Base-by-base conservation (phyloP, 1,140 invertebrate species). In the Xylocopa sonorina region DNA sequence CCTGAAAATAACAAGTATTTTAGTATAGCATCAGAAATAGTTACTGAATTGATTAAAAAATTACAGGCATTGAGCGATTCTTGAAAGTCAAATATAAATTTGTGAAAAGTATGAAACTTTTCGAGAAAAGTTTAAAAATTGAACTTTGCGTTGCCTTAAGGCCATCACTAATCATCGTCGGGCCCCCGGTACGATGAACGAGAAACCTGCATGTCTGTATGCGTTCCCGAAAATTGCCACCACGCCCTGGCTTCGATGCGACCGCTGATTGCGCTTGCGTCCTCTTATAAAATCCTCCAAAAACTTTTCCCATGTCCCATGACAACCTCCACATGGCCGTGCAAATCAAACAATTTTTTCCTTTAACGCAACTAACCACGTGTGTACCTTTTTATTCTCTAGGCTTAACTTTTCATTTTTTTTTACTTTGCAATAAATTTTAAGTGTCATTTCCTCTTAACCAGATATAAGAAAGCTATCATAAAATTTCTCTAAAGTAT, bases 141-240 rank as follows among this genome's bases (percentile, higher is more conserved):
- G n/a, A 38, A 58, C 18, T 24, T 1, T 9, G 14, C 1, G 5
- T 2, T 21, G 14, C 10, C 41, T 67, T n/a, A 9, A 67, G 9
- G 16, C 60, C 50, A 34, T 66, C 73, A 9, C 34, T 75, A 34
- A 57, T 27, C 48, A 29, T 9, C 10, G 14, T 16, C 43, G 21
- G 9, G 63, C 29, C n/a, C 32, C 16, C 7, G n/a, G 34, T 43
- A 34, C 46, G 34, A 41, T n/a, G 32, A n/a, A 60, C 10, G 7
- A 57, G 24, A 75, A 72, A 68, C 64, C 32, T 72, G 43, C 34
- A 24, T 66, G 51, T 14, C 14, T 53, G 67, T 77, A 57, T 78
- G 57, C 55, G 69, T 82, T 62, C 57, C 64, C 55, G 67, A 85
- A 85, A 82, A 86, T 86, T 82, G 83, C 75, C 43, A 82, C 67